Conservation (phyloP, 2,888 invertebrate genomes). For the Scaptomyza cyrtandrae region DNA sequence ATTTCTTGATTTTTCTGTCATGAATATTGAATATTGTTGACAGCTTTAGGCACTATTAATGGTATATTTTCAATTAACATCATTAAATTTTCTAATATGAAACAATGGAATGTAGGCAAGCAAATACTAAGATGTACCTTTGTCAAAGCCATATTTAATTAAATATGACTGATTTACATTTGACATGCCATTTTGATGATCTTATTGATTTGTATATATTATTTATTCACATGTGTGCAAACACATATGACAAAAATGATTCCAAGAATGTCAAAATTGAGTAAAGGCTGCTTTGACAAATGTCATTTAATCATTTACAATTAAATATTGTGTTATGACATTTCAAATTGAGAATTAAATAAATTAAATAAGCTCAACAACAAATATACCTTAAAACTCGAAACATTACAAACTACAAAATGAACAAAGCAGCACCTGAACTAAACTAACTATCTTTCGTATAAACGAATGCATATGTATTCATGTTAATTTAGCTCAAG, state of each 20-base stretch:
- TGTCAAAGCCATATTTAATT: neutral
- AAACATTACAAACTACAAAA: too few relatives aligned
- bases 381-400: neutral
- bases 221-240: neutral
- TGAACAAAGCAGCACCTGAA: neutral
- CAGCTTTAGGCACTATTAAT: neutral
- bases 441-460: neutral
- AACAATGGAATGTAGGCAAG: neutral
- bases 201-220: neutral
- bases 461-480: neutral
- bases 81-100: neutral
- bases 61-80: neutral
- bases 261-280: neutral
- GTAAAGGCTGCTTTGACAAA: neutral
- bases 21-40: too few relatives aligned
- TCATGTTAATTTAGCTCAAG: constrained; percentile 54
- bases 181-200: neutral
- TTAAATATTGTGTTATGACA: neutral
- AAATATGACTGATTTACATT: neutral
- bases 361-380: neutral
- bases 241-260: neutral
- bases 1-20: too few relatives aligned
- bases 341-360: neutral
- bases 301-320: neutral
- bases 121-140: neutral